Base-by-base conservation (phyloP, 2,888 invertebrate species). In the Troides oblongomaculatus region DNA sequence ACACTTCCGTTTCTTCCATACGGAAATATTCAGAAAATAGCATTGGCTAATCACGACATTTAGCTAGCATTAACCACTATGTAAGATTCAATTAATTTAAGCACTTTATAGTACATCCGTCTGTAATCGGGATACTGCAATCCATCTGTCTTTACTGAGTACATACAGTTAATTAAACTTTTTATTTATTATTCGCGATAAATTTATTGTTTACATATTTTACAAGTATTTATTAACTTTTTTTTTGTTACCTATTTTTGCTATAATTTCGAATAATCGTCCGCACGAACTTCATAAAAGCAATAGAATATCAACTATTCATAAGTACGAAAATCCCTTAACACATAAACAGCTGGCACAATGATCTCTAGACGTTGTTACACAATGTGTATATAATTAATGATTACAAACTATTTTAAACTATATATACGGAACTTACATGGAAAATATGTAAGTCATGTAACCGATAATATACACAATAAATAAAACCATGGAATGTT, bases 401-500 rank as follows among this genome's bases (percentile, higher is more conserved):
- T 79, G 79, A 84, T 86, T 64, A 71, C 64, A 58, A 66, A 87
- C 81, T 74, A 77, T 84, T 84, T 87, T 79, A 78, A 79, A 84
- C 84, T 84, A 85, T 80, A 82, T 80, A 46, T 46, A 46, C 46
- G 46, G 82, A 81, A 70, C 85, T 86, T 85, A 92, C 91, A 92
- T 87, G 85, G 90, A 90, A 88, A 91, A 92, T 89, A 92, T 92
- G 92, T 91, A 90, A 81, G 89, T 77, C 82, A 82, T 81, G 82
- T 78, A 83, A 84, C 84, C 79, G 85, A 88, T 83, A 90, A 90
- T 91, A 89, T 92, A 92, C 90, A 92, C 86, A 92, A 92, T 92
- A 92, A 92, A 91, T 92, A 88, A 91, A 86, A 91, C 88, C 89
- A 90, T 92, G 92, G 92, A 92, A 92, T 92, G 92, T 92, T 87